Evolutionary conservation across 2,113 vertebrate genomes (phyloP).

Genomic region (Phoxinus phoxinus): DNA sequence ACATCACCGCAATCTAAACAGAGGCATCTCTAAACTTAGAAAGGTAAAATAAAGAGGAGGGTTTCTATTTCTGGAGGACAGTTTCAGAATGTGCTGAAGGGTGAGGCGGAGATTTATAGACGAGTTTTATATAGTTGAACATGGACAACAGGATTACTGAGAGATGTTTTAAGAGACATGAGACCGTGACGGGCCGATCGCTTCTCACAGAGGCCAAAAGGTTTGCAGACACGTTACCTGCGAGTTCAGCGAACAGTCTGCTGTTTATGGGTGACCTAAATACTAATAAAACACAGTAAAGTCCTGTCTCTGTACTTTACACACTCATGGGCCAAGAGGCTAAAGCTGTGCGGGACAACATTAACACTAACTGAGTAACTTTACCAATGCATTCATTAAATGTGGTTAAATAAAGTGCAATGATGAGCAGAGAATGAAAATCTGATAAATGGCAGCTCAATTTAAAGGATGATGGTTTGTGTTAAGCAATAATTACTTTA

Average conservation of each 20-base stretch:
- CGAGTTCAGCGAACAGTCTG: not conserved
- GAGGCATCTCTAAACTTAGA: constrained; percentile 62
- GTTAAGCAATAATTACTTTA: too few relatives aligned
- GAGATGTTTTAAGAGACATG: constrained; percentile 50
- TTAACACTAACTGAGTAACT: not conserved
- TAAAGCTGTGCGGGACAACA: not conserved
- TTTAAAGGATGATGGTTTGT: too few relatives aligned
- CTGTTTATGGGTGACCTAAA: constrained; percentile 41
- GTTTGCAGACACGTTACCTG: constrained; percentile 42
- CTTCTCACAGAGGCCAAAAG: constrained; percentile 37
- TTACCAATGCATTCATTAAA: not conserved
- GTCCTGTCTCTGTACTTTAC: not conserved
- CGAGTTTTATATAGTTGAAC: constrained; percentile 53
- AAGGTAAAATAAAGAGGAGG: constrained; percentile 61
- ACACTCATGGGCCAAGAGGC: not conserved
- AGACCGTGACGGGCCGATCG: not conserved
- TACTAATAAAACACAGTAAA: constrained; percentile 14
- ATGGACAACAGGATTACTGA: constrained; percentile 51
- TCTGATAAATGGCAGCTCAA: not conserved
- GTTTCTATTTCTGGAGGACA: constrained; percentile 60
- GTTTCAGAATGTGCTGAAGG: constrained; percentile 38
- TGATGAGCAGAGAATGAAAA: not conserved
- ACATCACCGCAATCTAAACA: constrained; percentile 63
- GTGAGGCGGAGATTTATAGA: constrained; percentile 54
- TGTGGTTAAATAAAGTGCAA: not conserved